Evolutionary conservation across 2,888 invertebrate genomes (phyloP).

Genomic region (Ypsolopha scabrella): DNA sequence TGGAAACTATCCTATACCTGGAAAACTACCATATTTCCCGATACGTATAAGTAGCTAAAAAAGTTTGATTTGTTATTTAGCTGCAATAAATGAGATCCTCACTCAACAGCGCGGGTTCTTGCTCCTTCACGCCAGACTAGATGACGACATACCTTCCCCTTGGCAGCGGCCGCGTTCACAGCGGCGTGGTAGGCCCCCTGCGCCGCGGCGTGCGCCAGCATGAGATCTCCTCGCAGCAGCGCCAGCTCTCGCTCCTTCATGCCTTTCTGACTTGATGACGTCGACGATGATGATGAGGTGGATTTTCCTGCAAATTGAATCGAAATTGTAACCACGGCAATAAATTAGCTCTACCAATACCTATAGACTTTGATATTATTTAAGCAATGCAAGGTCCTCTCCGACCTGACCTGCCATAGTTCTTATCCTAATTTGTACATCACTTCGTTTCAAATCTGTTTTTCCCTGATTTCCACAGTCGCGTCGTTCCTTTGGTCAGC

Average conservation of each 20-base stretch:
- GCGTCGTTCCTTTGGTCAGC: no score
- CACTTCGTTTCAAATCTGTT: no score
- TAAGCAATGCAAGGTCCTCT: not conserved
- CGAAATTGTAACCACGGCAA: not conserved
- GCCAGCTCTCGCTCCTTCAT: slow-evolving; percentile 54
- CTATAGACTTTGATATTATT: no score
- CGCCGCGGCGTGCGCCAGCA: slow-evolving; percentile 62
- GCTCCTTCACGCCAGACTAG: no score
- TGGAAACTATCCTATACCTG: no score
- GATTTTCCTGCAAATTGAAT: slow-evolving; percentile 14
- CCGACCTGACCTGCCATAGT: not conserved
- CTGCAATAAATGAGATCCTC: no score
- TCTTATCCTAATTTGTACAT: not conserved
- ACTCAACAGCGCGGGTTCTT: no score
- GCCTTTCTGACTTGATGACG: slow-evolving; percentile 31
- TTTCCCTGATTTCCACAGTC: no score
- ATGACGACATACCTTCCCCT: slow-evolving; percentile 41
- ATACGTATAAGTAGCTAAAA: no score
- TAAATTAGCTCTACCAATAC: not conserved
- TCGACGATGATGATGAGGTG: slow-evolving; percentile 28
- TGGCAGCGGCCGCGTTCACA: slow-evolving; percentile 46
- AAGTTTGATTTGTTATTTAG: no score
- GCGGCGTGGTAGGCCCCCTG: slow-evolving; percentile 65
- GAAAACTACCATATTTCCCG: no score
- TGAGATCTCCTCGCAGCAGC: slow-evolving; percentile 51